Conservation (phyloP, 2,888 invertebrate genomes). For the Hirtodrosophila cameraria region DNA sequence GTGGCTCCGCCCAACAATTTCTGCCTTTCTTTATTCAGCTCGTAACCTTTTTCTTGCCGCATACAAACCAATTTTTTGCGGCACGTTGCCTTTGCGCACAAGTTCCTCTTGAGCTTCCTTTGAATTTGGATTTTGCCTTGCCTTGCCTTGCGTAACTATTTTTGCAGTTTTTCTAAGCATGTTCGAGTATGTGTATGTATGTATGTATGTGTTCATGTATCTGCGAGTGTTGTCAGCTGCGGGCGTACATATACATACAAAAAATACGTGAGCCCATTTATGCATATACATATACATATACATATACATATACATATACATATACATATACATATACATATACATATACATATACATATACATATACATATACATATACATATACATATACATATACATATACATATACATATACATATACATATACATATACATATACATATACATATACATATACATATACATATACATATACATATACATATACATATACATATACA, state of each 20-base stretch:
- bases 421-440: slow-evolving; percentile 13
- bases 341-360: neutral
- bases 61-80: slow-evolving; percentile 51
- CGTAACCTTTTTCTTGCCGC: slow-evolving; percentile 55
- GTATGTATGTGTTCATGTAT: neutral
- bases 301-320: neutral
- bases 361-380: neutral
- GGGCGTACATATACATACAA: slow-evolving; percentile 8
- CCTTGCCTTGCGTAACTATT: slow-evolving; percentile 46
- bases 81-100: slow-evolving; percentile 39
- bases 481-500: slow-evolving; percentile 4
- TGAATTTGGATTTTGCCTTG: slow-evolving; percentile 42
- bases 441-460: neutral
- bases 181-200: neutral
- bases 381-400: slow-evolving; percentile 10
- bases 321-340: slow-evolving; percentile 10
- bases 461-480: slow-evolving; percentile 1
- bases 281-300: neutral
- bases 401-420: neutral
- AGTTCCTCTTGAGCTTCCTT: slow-evolving; percentile 37
- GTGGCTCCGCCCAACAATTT: slow-evolving; percentile 66
- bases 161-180: slow-evolving; percentile 47
- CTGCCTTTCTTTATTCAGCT: slow-evolving; percentile 47
- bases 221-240: slow-evolving; percentile 2
- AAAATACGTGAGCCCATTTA: no score